Base-by-base conservation (phyloP, 2,888 invertebrate genomes). In the Euzophera pinguis region DNA sequence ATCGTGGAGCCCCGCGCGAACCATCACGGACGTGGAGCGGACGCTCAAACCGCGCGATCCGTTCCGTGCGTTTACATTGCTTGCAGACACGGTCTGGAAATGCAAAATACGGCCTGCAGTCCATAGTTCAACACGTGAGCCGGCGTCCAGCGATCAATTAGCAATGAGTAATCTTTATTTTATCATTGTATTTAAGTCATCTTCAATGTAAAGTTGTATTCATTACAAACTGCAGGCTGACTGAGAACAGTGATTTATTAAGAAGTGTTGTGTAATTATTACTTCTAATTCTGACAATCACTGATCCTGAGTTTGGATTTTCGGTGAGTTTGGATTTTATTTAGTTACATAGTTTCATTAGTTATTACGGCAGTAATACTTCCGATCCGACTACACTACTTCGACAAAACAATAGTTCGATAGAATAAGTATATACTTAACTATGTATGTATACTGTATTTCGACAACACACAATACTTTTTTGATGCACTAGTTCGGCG, bases 101-200 rank as follows among this genome's bases (percentile, higher is more conserved):
- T 17, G 22, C 22, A 22, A 47, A 13, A 43, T 42, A 39, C 42
- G 34, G 12, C 27, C 9, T 13, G 9, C 29, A 12, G 50, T 50
- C 61, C 75, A 75, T 68, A 75, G 75, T 78, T 65, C 74, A 71
- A 69, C 80, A 75, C 79, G 81, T 78, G 79, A 76, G 72, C 63
- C 57, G 55, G 58, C 52, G 58, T 58, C 52, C 17, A 52, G 56
- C 62, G 55, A 27, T 50, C 47, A 29, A 50, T 41, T 35, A 35
- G 37, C 9, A 32, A 50, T 50, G 34, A 42, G 7, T 42, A 50
- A 42, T 43, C 22, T 50, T 12, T n/a, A n/a, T 42, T 9, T 52
- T 41, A 47, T 34, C 38, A 47, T 32, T 34, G 39, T 52, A 47
- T 42, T 47, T 47, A 50, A 34, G 29, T 50, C 10, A 13, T 13